Percentiles rank a stretch among this genome's conserved stretches.
Evolutionary conservation across 2,888 invertebrate species (phyloP).

Genomic region (Glaucopsyche alexis): DNA sequence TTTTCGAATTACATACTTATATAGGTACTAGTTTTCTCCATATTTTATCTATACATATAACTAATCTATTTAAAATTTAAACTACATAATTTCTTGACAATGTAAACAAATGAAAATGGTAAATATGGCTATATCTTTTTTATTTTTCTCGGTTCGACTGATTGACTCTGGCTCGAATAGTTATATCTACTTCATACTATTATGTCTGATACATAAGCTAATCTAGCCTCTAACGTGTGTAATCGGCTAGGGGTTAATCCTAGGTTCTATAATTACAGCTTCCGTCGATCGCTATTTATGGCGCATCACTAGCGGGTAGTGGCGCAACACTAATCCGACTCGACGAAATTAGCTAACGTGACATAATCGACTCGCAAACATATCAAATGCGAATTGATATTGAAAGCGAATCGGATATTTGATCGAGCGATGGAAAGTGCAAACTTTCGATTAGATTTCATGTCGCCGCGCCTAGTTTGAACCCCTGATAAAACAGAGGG

Average conservation of each 20-base stretch:
- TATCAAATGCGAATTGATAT: constrained; percentile 27
- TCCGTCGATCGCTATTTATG: constrained; percentile 34
- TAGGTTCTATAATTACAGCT: constrained; percentile 32
- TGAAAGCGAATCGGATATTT: constrained; percentile 30
- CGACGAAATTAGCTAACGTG: constrained; percentile 31
- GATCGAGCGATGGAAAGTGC: constrained; percentile 23
- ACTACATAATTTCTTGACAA: no score
- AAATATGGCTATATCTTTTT: no score
- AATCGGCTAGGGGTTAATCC: constrained; percentile 26
- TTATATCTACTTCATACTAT: no score
- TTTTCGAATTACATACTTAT: no score
- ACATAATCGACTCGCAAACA: constrained; percentile 33
- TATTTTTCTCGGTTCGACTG: no score
- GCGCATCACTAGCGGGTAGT: constrained; percentile 36
- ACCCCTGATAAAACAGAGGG: no score
- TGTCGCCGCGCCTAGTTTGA: no score
- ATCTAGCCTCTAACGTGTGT: neutral
- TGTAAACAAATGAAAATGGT: no score
- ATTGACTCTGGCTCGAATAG: no score
- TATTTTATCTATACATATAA: no score
- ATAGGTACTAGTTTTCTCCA: no score
- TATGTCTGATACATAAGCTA: neutral
- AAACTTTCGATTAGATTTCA: constrained; percentile 11
- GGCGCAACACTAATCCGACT: constrained; percentile 36
- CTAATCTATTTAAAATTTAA: no score